Conservation (phyloP, 1,140 invertebrate genomes). For the Drusus annulatus region DNA sequence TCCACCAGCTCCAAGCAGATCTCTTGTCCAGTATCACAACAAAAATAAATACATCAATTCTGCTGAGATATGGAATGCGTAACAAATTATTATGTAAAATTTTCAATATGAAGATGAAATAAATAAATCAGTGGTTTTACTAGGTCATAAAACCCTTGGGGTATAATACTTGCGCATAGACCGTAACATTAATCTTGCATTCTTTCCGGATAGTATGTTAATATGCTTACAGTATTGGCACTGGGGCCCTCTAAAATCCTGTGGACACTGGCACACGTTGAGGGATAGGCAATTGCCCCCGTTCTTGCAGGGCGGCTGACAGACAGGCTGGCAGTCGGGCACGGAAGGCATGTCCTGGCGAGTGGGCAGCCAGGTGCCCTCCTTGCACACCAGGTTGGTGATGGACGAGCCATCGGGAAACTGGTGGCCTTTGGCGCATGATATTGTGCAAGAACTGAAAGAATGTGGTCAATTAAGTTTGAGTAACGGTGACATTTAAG, state of each 20-base stretch:
- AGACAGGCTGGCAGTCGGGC: constrained; percentile 80
- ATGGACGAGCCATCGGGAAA: constrained; percentile 78
- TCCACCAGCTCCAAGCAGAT: too few species aligned
- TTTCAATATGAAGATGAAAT: too few species aligned
- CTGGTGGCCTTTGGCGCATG: constrained; percentile 75
- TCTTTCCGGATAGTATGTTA: too few species aligned
- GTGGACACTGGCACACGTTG: constrained; percentile 83
- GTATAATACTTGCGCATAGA: too few species aligned
- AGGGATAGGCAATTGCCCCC: constrained; percentile 82
- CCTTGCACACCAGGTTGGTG: constrained; percentile 75
- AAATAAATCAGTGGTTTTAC: too few species aligned
- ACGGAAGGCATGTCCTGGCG: constrained; percentile 73
- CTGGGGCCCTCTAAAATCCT: constrained; percentile 79
- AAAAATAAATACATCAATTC: too few species aligned
- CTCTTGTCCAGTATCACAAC: too few species aligned
- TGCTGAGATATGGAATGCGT: too few species aligned
- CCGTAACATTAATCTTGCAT: too few species aligned
- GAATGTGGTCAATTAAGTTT: constrained; percentile 2
- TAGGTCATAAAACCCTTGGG: too few species aligned
- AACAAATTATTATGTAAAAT: too few species aligned
- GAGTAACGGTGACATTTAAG: too few species aligned
- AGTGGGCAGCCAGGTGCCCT: constrained; percentile 77
- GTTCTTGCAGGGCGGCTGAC: constrained; percentile 82
- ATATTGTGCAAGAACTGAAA: constrained; percentile 75
- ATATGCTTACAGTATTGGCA: constrained; percentile 83